These are phyloP conservation scores for Palythoa grandis DNA, from an alignment of 92 coral and sea anemone genomes.

Conservation along the genomic window DNA sequence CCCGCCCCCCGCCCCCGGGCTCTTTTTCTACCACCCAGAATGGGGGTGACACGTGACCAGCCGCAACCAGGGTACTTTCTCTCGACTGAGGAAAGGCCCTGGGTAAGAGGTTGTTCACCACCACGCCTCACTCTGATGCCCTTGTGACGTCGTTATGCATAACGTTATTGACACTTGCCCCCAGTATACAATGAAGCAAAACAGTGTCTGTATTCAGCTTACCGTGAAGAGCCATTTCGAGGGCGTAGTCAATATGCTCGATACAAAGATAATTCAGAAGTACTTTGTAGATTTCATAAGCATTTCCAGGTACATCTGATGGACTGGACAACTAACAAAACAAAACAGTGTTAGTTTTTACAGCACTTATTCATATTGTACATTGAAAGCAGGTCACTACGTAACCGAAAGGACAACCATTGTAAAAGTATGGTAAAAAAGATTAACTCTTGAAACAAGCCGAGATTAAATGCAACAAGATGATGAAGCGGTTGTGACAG, in stretches of 20 bases:
- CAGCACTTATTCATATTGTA: background rate
- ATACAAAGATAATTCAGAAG: slow-evolving; percentile 82
- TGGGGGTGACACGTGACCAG: too few relatives aligned
- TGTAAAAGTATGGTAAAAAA: background rate
- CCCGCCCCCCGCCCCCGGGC: too few relatives aligned
- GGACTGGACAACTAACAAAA: slow-evolving; percentile 79
- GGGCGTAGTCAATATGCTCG: slow-evolving; percentile 95
- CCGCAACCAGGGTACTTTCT: too few relatives aligned
- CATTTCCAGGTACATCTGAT: slow-evolving; percentile 88
- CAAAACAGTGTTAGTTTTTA: background rate
- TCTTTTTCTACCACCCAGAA: too few relatives aligned
- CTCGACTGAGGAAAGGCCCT: too few relatives aligned
- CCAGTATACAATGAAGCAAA: background rate
- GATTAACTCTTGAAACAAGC: too few relatives aligned
- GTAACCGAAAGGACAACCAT: background rate
- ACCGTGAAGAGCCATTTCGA: slow-evolving; percentile 94
- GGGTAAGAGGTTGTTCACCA: too few relatives aligned
- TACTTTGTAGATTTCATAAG: slow-evolving; percentile 82
- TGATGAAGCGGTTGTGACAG: too few relatives aligned
- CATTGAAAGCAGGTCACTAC: background rate
- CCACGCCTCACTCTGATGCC: too few relatives aligned
- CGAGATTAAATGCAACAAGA: too few relatives aligned
- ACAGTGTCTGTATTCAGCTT: background rate
- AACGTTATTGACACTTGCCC: background rate
- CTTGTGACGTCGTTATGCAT: too few relatives aligned